Conservation (phyloP, 2,113 vertebrate species). For the Grallaria varia region DNA sequence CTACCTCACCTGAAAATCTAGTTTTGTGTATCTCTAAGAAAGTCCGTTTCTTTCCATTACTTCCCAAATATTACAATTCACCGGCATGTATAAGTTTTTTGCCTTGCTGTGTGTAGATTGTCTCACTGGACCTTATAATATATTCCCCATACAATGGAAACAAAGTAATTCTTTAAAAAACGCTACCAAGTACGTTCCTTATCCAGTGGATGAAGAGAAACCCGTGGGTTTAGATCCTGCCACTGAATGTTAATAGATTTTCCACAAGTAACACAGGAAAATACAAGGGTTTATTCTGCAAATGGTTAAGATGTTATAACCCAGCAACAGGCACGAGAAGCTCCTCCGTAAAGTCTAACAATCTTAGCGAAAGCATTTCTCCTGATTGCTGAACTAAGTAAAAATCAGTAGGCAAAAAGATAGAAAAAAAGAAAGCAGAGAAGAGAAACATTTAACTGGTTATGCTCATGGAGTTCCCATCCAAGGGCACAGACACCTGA, state of each 20-base stretch:
- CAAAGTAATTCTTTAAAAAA: not conserved
- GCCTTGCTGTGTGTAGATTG: not conserved
- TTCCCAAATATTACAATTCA: not conserved
- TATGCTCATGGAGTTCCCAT: not conserved
- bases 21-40: not conserved
- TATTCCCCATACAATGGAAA: not conserved
- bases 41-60: not conserved
- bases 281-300: not conserved
- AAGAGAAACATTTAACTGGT: not conserved
- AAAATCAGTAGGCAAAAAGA: not conserved
- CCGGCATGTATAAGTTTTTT: not conserved
- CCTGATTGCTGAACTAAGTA: not conserved
- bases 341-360: not conserved
- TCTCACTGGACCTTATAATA: not conserved
- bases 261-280: not conserved
- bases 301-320: not conserved
- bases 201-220: not conserved
- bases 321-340: not conserved
- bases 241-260: not conserved
- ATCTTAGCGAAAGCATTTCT: not conserved
- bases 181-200: not conserved
- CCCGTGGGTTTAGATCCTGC: not conserved
- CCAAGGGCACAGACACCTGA: not conserved
- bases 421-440: too few species aligned
- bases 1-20: not conserved